Evolutionary conservation across 92 coral and sea anemone species (phyloP), one percentile per base, ranked within the genome.

Genomic region (Scolanthus callimorphus): DNA sequence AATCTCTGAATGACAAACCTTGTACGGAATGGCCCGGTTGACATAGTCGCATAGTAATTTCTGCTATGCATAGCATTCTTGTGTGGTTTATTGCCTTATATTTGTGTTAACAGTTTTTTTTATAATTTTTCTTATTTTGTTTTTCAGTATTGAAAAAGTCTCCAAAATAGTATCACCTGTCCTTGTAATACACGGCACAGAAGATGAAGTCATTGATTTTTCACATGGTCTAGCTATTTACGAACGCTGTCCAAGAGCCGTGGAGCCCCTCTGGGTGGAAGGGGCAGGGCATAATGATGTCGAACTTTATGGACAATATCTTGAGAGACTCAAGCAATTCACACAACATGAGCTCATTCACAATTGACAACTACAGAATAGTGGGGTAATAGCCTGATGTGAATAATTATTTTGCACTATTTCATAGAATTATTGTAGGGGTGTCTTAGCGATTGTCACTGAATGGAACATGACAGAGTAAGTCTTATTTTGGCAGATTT

Each of bases 211-310:
- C 15, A 89, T 94, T 63, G 99, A 94, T 64, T 89, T 94, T 76
- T 94, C 99, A 0, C 99, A 94, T 74, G 99, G 99, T 19, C 54
- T 94, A 41, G 85, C 99, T 37, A 94, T 94, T 47, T 94, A 84
- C 28, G 99, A 94, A 65, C 84, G 99, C 62, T 94, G 96, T 55
- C 99, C 99, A 38, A 79, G 99, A 17, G 73, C 89, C 8, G 99
- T 94, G 15, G 96, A 94, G 17, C 99, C 99, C 13, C 69, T 94
- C 0, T 94, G 99, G 99, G 99, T 94, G 1, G 99, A 94, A 26
- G 99, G 99, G 62, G 99, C 99, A 10, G 99, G 99, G 10, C 99
- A 94, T 39, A 94, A 94, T 73, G 99, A 94, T 19, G 99, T 94
- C 20, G 99, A 94, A 78, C 77, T 94, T 23, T 94, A 94, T 55